Evolutionary conservation across 2,797 vertebrate genomes (phyloP), one percentile per base, ranked within the genome.

Genomic region (Nannoperca australis): DNA sequence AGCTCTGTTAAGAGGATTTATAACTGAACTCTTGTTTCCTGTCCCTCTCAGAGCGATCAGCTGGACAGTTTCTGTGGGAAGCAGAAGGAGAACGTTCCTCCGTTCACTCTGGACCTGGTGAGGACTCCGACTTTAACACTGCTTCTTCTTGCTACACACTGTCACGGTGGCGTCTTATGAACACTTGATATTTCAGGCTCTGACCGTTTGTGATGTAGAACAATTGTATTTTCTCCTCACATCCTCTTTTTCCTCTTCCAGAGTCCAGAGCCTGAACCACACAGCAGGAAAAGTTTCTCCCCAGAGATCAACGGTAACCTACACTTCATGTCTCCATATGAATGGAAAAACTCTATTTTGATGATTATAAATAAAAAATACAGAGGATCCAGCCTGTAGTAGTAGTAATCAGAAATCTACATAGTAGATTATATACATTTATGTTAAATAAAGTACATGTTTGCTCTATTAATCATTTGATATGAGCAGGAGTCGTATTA

Each of bases 41-140:
- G n/a, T 86, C n/a, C 66, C 36, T 5, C 8, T 42, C 92, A 98
- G 97, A 95, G 73, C 73, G 97, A 98, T 70, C 83, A 92, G 84
- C 90, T 86, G 90, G 96, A 96, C 58, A 76, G 76, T 78, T 95
- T 95, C 88, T 94, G 88, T 85, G 92, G 83, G 70, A 97, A 97
- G 66, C 97, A 98, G 91, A 97, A 99, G 93, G 97, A 99, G 91
- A 99, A 97, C 55, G 92, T 98, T 64, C 96, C 97, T 45, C 96
- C 97, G 0, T 73, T 73, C 73, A 84, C 83, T 59, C 93, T 96
- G 88, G 96, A 95, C 90, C 78, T 66, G 88, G 95, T 95, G 85
- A 82, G 93, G 47, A 65, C 9, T n/a, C 18, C 6, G 34, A 65
- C 36, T 50, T 47, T 22, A 49, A 32, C 13, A 17, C 8, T 15